phyloP scores from a whole-genome alignment of 2,113 vertebrate genomes.

The Gracilinanus agilis region DNA sequence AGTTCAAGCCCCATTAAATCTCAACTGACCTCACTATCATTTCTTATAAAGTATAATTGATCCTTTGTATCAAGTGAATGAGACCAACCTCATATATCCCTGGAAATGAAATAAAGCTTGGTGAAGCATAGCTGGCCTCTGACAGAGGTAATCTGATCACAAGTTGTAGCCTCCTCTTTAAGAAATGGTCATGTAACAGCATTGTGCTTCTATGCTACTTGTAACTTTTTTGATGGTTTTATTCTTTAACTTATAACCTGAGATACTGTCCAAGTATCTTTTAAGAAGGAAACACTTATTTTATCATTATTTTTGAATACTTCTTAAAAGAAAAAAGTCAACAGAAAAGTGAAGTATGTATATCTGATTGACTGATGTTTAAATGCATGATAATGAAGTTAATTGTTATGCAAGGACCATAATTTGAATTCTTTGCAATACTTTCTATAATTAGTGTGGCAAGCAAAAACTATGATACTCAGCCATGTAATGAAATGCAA shows the following conservation, averaged over 20 bases:
- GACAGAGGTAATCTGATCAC: neutral
- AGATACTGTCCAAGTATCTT: slow-evolving; percentile 50
- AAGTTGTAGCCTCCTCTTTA: neutral
- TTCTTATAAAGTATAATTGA: neutral
- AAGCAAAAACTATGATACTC: slow-evolving; percentile 70
- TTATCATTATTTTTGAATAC: slow-evolving; percentile 71
- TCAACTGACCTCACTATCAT: slow-evolving; percentile 3
- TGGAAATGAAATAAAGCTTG: slow-evolving; percentile 3
- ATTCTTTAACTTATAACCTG: slow-evolving; percentile 47
- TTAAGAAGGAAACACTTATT: slow-evolving; percentile 53
- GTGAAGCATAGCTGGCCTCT: neutral
- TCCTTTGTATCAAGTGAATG: slow-evolving; percentile 46
- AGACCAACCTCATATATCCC: neutral
- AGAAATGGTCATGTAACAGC: neutral
- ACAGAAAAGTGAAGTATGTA: slow-evolving; percentile 65
- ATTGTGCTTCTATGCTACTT: neutral
- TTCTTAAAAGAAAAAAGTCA: slow-evolving; percentile 74
- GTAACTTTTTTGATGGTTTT: rapidly evolving
- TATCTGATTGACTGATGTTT: slow-evolving; percentile 48
- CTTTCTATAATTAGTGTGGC: slow-evolving; percentile 76
- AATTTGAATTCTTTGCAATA: slow-evolving; percentile 71
- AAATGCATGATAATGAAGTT: slow-evolving; percentile 58
- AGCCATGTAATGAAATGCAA: slow-evolving; percentile 72
- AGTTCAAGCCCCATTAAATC: slow-evolving; percentile 59
- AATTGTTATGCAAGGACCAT: slow-evolving; percentile 61